Evolutionary conservation across 64 coral and sea anemone species (phyloP).

Genomic region (Pachyseris speciosa): DNA sequence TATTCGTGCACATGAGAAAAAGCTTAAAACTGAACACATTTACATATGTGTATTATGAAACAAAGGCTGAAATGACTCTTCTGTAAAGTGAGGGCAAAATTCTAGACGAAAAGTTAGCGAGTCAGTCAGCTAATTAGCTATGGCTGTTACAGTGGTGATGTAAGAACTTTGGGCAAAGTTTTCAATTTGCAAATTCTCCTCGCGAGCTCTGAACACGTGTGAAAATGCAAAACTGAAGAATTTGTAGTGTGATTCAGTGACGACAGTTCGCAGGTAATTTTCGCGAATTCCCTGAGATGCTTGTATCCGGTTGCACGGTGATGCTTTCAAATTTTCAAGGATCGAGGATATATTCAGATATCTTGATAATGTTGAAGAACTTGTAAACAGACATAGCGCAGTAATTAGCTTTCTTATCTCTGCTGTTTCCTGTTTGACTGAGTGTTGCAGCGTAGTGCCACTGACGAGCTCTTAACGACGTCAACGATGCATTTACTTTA

Average conservation of each 20-base stretch:
- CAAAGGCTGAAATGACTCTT: not conserved
- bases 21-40: no score
- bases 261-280: not conserved
- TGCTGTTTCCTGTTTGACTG: not conserved
- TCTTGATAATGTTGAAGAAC: not conserved
- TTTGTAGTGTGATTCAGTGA: not conserved
- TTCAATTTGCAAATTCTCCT: not conserved
- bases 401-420: constrained; percentile 17
- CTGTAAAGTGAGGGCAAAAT: not conserved
- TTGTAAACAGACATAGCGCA: constrained; percentile 3
- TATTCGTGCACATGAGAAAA: no score
- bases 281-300: not conserved
- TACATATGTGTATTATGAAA: no score
- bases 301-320: not conserved
- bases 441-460: not conserved
- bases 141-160: not conserved
- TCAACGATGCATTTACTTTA: not conserved
- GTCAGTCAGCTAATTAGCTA: not conserved
- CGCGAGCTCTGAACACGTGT: not conserved
- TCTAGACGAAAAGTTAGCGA: not conserved
- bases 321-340: no score
- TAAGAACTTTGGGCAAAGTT: not conserved
- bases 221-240: not conserved
- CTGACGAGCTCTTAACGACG: not conserved
- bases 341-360: no score